These are phyloP conservation scores for Isoperla grammatica DNA, from an alignment of 2,888 invertebrate genomes.

Conservation along the genomic window DNA sequence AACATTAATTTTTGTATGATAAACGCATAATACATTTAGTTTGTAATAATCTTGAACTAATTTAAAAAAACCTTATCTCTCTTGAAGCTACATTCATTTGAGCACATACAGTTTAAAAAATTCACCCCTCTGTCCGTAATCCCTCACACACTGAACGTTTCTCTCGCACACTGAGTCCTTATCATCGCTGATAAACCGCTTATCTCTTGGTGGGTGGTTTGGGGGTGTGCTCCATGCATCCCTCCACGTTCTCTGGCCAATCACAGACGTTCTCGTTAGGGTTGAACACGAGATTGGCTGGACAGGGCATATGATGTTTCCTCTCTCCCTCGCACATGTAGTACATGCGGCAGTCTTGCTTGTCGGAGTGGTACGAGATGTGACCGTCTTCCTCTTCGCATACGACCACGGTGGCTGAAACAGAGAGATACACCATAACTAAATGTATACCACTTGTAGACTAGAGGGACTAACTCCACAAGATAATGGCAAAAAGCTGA, in stretches of 20 bases:
- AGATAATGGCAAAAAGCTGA: not conserved
- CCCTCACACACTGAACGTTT: too few relatives aligned
- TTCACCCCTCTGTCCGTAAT: too few relatives aligned
- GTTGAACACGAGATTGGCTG: slow-evolving; percentile 87
- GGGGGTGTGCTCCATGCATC: slow-evolving; percentile 67
- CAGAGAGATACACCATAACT: slow-evolving; percentile 36
- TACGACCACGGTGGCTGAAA: slow-evolving; percentile 73
- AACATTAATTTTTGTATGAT: too few relatives aligned
- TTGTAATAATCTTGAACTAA: too few relatives aligned
- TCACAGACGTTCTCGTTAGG: slow-evolving; percentile 91
- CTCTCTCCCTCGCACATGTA: slow-evolving; percentile 95
- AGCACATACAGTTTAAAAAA: too few relatives aligned
- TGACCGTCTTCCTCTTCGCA: slow-evolving; percentile 95
- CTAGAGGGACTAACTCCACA: too few relatives aligned
- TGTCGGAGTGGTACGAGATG: slow-evolving; percentile 87
- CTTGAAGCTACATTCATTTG: too few relatives aligned
- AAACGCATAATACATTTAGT: too few relatives aligned
- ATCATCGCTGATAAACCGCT: not conserved
- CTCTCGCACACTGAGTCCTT: too few relatives aligned
- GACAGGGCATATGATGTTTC: slow-evolving; percentile 95
- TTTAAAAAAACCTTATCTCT: too few relatives aligned
- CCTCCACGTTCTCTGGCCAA: slow-evolving; percentile 93
- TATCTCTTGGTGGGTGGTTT: slow-evolving; percentile 49
- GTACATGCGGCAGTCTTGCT: slow-evolving; percentile 87
- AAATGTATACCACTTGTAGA: too few relatives aligned